Evolutionary conservation across 2,113 vertebrate genomes (phyloP).

Genomic region (Lipophrys pholis): DNA sequence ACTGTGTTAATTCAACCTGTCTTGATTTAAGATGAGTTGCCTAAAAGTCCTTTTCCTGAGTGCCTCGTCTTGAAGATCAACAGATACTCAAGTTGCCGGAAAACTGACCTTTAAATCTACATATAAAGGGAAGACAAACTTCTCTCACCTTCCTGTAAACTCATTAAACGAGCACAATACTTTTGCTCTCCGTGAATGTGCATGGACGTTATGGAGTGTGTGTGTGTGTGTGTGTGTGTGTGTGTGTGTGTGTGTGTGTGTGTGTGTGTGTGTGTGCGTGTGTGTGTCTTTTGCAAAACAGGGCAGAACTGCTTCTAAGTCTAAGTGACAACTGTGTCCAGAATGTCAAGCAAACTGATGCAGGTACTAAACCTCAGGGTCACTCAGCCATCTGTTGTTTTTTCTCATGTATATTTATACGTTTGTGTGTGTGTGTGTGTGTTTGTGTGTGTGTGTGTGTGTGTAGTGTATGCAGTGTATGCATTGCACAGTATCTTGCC

Average conservation of each 20-base stretch:
- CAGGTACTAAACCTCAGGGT: slow-evolving; percentile 64
- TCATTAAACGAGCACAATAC: too few species aligned
- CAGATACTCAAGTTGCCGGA: background rate
- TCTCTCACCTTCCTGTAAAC: too few species aligned
- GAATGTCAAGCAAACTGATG: slow-evolving; percentile 69
- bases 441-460: slow-evolving; percentile 5
- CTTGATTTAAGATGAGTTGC: background rate
- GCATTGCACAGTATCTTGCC: background rate
- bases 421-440: background rate
- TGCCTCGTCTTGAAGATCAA: background rate
- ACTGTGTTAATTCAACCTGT: background rate
- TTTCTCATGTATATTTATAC: slow-evolving; percentile 50
- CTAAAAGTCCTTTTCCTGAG: background rate
- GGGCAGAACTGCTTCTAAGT: slow-evolving; percentile 46
- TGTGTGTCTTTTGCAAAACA: background rate
- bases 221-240: background rate
- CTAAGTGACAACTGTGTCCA: slow-evolving; percentile 64
- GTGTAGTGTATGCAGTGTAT: too few species aligned
- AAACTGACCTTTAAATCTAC: background rate
- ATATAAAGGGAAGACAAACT: background rate
- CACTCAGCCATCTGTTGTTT: slow-evolving; percentile 66
- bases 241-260: slow-evolving; percentile 1
- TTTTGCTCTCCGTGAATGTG: too few species aligned
- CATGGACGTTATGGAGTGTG: too few species aligned
- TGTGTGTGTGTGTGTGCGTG: background rate